Percentiles rank a stretch among this genome's conserved stretches.
phyloP scores from a whole-genome alignment of 2,888 invertebrate species.

The Azorinus chamasolen region DNA sequence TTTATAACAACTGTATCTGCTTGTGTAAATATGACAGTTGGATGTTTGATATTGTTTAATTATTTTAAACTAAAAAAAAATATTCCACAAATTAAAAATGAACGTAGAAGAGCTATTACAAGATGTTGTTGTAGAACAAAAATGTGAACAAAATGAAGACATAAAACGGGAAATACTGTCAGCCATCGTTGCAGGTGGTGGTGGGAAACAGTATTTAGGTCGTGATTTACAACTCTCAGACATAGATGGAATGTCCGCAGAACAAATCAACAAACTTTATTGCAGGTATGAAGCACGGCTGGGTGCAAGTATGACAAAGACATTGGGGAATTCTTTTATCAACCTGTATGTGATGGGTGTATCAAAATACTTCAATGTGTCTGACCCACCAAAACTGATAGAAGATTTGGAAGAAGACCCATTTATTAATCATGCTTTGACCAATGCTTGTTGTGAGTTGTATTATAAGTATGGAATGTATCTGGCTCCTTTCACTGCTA shows the following conservation, averaged over 20 bases:
- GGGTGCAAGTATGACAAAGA: slow-evolving; percentile 50
- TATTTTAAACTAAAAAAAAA: slow-evolving; percentile 43
- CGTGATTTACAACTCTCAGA: slow-evolving; percentile 32
- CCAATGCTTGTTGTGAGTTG: slow-evolving; percentile 21
- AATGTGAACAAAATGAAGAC: slow-evolving; percentile 23
- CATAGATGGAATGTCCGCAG: slow-evolving; percentile 42
- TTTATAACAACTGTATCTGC: slow-evolving; percentile 32
- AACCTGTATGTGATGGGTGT: slow-evolving; percentile 49
- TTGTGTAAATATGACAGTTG: slow-evolving; percentile 33
- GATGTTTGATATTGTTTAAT: slow-evolving; percentile 42
- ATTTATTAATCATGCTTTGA: too few species aligned
- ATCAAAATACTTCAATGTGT: slow-evolving; percentile 37
- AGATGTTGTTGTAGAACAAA: slow-evolving; percentile 13
- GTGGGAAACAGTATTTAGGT: slow-evolving; percentile 45
- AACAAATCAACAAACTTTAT: slow-evolving; percentile 45
- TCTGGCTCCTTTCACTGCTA: slow-evolving; percentile 40
- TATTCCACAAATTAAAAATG: slow-evolving; percentile 39
- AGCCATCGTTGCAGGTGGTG: slow-evolving; percentile 48
- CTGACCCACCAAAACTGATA: slow-evolving; percentile 46
- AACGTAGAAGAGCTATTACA: slow-evolving; percentile 39
- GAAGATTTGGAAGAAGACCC: too few species aligned
- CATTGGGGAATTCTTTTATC: slow-evolving; percentile 47
- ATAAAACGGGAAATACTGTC: slow-evolving; percentile 46
- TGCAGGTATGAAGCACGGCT: slow-evolving; percentile 50
- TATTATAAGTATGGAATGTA: slow-evolving; percentile 30